These are phyloP conservation scores for Mylabris phalerata DNA, from an alignment of 1,140 invertebrate genomes.

Conservation along the genomic window DNA sequence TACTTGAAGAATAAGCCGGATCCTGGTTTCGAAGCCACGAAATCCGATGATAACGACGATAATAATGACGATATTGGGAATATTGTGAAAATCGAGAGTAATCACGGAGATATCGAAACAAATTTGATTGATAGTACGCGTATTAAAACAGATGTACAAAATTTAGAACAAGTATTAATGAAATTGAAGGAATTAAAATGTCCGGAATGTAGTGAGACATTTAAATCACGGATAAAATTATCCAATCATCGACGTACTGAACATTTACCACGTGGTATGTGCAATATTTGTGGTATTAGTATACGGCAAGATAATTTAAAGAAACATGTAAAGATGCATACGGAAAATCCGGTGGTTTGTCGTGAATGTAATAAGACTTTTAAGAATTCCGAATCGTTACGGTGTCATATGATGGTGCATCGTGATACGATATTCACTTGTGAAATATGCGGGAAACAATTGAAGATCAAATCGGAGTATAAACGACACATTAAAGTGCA, in stretches of 20 bases:
- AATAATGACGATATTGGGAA: constrained; percentile 3
- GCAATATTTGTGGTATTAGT: constrained; percentile 30
- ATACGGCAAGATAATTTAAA: constrained; percentile 31
- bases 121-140: background rate
- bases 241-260: constrained; percentile 29
- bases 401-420: constrained; percentile 27
- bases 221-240: constrained; percentile 25
- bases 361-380: constrained; percentile 27
- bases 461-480: constrained; percentile 28
- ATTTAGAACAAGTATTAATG: constrained; percentile 3
- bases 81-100: constrained; percentile 3
- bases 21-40: background rate
- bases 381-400: constrained; percentile 31
- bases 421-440: constrained; percentile 24
- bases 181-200: constrained; percentile 24
- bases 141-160: no score
- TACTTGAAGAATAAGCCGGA: constrained; percentile 4
- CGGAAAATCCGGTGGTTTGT: constrained; percentile 23
- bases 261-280: constrained; percentile 28
- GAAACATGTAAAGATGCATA: constrained; percentile 29
- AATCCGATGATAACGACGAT: constrained; percentile 3
- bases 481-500: constrained; percentile 29
- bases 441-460: constrained; percentile 29
- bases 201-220: constrained; percentile 25
- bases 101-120: constrained; percentile 6